A percentile compares a stretch with the other conserved stretches of the same genome.
These are phyloP conservation scores for Drosophila guanche DNA, from an alignment of 1,140 invertebrate species.

Conservation along the genomic window DNA sequence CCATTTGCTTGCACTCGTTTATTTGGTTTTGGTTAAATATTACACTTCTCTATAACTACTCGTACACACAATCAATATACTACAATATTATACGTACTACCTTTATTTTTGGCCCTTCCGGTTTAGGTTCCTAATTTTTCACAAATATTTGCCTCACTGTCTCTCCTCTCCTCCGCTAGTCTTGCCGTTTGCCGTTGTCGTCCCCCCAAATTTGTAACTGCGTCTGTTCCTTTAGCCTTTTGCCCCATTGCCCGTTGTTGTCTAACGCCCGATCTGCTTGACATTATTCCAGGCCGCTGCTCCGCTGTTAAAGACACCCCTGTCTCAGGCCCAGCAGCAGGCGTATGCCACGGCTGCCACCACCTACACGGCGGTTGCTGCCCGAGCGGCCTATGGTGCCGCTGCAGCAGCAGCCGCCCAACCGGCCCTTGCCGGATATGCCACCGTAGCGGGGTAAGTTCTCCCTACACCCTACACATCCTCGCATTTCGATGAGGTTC, in stretches of 20 bases:
- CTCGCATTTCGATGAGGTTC: neutral
- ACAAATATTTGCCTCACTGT: conserved; percentile 49
- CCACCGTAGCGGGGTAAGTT: conserved; percentile 84
- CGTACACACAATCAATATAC: no score
- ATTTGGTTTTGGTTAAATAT: conserved; percentile 34
- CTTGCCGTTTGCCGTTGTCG: conserved; percentile 67
- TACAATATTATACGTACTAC: no score
- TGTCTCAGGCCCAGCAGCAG: conserved; percentile 87
- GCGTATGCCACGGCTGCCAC: conserved; percentile 88
- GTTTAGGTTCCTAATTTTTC: conserved; percentile 53
- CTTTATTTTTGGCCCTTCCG: conserved; percentile 34
- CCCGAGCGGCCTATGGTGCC: conserved; percentile 91
- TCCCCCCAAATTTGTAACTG: conserved; percentile 34
- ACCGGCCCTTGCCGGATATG: conserved; percentile 89
- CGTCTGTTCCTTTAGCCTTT: conserved; percentile 46
- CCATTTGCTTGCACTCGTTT: conserved; percentile 38
- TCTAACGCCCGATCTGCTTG: conserved; percentile 83
- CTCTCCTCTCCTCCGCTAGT: conserved; percentile 34
- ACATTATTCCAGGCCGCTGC: conserved; percentile 87
- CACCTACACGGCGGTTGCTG: conserved; percentile 91
- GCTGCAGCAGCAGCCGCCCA: conserved; percentile 92
- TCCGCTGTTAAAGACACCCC: conserved; percentile 88
- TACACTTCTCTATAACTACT: conserved; percentile 14
- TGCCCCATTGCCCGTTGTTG: conserved; percentile 16
- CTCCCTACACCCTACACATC: neutral